Evolutionary conservation across 2,888 invertebrate species (phyloP).

Genomic region (Frankliniella intonsa): DNA sequence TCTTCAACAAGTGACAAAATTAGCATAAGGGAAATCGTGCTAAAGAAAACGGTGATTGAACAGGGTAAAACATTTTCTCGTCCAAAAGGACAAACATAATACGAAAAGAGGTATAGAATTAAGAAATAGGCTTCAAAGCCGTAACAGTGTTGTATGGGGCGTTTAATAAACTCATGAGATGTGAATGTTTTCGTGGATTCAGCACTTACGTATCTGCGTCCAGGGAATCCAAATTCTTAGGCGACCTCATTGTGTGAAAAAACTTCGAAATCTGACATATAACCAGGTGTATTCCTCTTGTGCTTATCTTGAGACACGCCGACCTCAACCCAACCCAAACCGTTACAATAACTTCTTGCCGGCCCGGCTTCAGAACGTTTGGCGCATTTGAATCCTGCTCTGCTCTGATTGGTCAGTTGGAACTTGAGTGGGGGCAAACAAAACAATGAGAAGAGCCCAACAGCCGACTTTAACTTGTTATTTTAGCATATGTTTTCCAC

Average conservation of each 20-base stretch:
- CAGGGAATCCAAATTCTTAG: background rate
- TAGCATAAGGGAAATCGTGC: background rate
- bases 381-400: background rate
- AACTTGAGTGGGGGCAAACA: too few species aligned
- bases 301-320: background rate
- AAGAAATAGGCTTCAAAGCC: background rate
- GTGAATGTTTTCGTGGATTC: background rate
- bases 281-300: background rate
- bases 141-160: background rate
- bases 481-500: too few species aligned
- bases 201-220: conserved; percentile 1
- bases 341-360: background rate
- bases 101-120: background rate
- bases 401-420: too few species aligned
- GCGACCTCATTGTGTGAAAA: background rate
- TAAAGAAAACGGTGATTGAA: background rate
- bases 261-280: background rate
- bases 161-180: background rate
- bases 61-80: background rate
- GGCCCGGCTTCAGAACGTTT: background rate
- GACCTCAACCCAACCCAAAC: background rate
- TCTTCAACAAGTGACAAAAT: background rate
- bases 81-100: background rate
- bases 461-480: too few species aligned
- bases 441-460: too few species aligned